These are phyloP conservation scores for Uria aalge DNA, from an alignment of 2,113 vertebrate genomes.

Conservation along the genomic window DNA sequence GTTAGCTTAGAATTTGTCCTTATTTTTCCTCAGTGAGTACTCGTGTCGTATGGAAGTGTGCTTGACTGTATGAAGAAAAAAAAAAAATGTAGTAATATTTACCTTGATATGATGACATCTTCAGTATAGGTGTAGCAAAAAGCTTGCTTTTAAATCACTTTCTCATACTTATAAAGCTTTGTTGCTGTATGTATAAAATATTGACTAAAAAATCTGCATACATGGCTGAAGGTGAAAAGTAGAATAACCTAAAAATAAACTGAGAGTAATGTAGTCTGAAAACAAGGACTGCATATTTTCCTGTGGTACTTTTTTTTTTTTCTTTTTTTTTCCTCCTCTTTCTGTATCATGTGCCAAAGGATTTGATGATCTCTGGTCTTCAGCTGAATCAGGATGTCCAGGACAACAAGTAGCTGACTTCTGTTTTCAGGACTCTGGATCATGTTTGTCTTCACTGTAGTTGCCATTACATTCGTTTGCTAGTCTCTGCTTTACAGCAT, in stretches of 20 bases:
- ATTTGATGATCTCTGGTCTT: slow-evolving; percentile 34
- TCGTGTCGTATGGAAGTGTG: accelerated
- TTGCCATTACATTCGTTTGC: slow-evolving; percentile 40
- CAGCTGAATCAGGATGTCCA: slow-evolving; percentile 43
- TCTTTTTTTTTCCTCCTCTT: not conserved
- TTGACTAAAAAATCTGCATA: not conserved
- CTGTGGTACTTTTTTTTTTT: not conserved
- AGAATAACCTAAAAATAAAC: not conserved
- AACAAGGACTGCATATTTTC: not conserved
- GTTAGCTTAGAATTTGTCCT: not conserved
- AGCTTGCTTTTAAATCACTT: slow-evolving; percentile 5
- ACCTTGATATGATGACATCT: not conserved
- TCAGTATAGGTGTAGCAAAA: not conserved
- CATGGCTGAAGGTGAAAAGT: slow-evolving; percentile 15
- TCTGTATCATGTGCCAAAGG: slow-evolving; percentile 19
- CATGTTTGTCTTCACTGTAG: slow-evolving; percentile 35
- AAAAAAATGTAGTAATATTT: not conserved
- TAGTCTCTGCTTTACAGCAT: slow-evolving; percentile 36
- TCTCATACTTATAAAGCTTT: not conserved
- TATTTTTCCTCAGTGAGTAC: not conserved
- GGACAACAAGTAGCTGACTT: slow-evolving; percentile 33
- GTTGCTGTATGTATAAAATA: slow-evolving; percentile 36
- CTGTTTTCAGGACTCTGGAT: slow-evolving; percentile 27
- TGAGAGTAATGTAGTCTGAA: not conserved
- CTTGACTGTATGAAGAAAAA: not conserved